Evolutionary conservation across 1,140 invertebrate species (phyloP).

Genomic region (Drosophila equinoxialis): DNA sequence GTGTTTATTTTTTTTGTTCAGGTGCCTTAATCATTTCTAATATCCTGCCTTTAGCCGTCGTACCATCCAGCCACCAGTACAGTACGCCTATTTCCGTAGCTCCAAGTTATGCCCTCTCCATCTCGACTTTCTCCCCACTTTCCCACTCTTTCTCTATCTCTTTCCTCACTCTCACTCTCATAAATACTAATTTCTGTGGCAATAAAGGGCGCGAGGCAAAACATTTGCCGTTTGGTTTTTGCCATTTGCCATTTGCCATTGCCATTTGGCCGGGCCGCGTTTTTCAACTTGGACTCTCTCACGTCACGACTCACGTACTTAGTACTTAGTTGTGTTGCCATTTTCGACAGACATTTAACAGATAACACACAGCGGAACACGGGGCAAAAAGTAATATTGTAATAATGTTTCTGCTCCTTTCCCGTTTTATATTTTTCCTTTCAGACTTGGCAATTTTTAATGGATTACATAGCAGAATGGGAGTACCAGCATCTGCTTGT

Average conservation of each 20-base stretch:
- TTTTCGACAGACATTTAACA: constrained; percentile 72
- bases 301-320: constrained; percentile 54
- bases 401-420: constrained; percentile 11
- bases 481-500: constrained; percentile 27
- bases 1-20: constrained; percentile 36
- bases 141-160: constrained; percentile 5
- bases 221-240: constrained; percentile 3
- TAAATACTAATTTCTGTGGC: constrained; percentile 83
- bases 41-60: constrained; percentile 62
- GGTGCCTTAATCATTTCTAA: constrained; percentile 81
- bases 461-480: constrained; percentile 60
- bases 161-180: constrained; percentile 55
- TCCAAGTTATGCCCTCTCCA: constrained; percentile 5
- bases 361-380: constrained; percentile 44
- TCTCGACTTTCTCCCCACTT: not conserved
- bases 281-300: constrained; percentile 24
- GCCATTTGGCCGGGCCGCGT: constrained; percentile 8
- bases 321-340: constrained; percentile 40
- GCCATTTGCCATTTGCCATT: constrained; percentile 54
- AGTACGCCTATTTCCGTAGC: constrained; percentile 60
- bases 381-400: constrained; percentile 23
- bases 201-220: constrained; percentile 68
- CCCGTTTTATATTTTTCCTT: not conserved
- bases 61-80: constrained; percentile 49
- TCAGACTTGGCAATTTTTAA: constrained; percentile 60